Percentiles rank a stretch among this genome's conserved stretches.
These are phyloP conservation scores for Grapholita molesta DNA, from an alignment of 1,140 invertebrate species.

Conservation along the genomic window DNA sequence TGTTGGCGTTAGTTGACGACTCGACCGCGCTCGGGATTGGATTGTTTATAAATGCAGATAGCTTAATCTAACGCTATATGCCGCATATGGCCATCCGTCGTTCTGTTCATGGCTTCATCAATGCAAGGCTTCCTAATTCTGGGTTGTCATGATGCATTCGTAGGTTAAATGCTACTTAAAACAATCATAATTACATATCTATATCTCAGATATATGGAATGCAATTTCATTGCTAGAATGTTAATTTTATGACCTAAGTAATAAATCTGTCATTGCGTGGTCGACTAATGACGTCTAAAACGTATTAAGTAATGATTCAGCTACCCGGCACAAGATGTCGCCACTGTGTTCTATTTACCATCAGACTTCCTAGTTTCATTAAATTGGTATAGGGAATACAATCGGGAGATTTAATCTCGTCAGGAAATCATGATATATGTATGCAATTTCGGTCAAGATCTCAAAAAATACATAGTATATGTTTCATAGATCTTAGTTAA, in stretches of 20 bases:
- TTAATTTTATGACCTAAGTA: too few species aligned
- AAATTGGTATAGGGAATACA: too few species aligned
- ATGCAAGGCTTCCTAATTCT: not conserved
- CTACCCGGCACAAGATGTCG: conserved; percentile 23
- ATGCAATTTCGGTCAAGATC: too few species aligned
- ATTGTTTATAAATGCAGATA: not conserved
- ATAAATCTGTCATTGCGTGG: too few species aligned
- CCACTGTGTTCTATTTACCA: conserved; percentile 15
- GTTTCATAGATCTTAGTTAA: too few species aligned
- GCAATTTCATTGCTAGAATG: too few species aligned
- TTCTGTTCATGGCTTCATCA: not conserved
- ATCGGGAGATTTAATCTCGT: too few species aligned
- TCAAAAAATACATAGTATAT: too few species aligned
- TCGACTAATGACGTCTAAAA: not conserved
- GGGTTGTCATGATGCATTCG: not conserved
- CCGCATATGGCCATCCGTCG: not conserved
- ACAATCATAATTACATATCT: too few species aligned
- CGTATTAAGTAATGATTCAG: conserved; percentile 16
- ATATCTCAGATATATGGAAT: too few species aligned
- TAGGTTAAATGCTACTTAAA: not conserved
- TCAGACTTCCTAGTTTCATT: too few species aligned
- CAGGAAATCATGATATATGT: too few species aligned
- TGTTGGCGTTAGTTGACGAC: conserved; percentile 6
- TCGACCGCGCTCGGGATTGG: not conserved
- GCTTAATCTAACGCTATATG: conserved; percentile 1